phyloP scores from a whole-genome alignment of 92 coral and sea anemone species.

The Paragorgia papillata region DNA sequence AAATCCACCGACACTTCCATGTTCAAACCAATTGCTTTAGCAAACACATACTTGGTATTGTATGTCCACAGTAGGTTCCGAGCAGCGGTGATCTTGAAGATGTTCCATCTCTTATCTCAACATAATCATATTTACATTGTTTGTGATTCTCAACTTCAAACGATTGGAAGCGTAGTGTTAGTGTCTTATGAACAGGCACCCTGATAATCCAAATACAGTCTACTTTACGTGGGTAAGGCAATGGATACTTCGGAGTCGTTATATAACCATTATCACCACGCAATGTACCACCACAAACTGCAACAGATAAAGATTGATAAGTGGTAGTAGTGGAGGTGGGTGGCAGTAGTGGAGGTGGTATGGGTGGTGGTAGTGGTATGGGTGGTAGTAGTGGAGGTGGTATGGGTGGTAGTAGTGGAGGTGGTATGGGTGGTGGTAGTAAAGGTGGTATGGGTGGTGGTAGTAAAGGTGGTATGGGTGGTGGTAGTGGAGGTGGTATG shows the following conservation, averaged over 20 bases:
- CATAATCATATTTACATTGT: slow-evolving; percentile 20
- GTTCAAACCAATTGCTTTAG: too few species aligned
- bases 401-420: too few species aligned
- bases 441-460: background rate
- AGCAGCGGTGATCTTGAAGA: background rate
- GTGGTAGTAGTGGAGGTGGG: background rate
- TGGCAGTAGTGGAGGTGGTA: too few species aligned
- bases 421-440: background rate
- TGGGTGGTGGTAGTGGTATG: background rate
- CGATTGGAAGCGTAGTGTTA: slow-evolving; percentile 3
- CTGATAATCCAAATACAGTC: slow-evolving; percentile 28
- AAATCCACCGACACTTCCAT: too few species aligned
- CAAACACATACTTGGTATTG: slow-evolving; percentile 31
- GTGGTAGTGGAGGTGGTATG: too few species aligned
- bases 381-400: too few species aligned
- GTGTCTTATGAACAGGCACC: slow-evolving; percentile 26
- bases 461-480: background rate
- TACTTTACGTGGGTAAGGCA: background rate
- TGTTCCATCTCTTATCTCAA: slow-evolving; percentile 16
- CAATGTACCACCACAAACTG: slow-evolving; percentile 33
- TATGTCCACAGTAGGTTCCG: slow-evolving; percentile 16
- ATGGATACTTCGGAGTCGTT: slow-evolving; percentile 6
- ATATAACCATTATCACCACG: slow-evolving; percentile 3
- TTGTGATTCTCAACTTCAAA: slow-evolving; percentile 33
- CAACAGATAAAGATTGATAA: background rate